A percentile compares a stretch with the other conserved stretches of the same genome.
Conservation (phyloP, 2,888 invertebrate species). For the Spodoptera littoralis region DNA sequence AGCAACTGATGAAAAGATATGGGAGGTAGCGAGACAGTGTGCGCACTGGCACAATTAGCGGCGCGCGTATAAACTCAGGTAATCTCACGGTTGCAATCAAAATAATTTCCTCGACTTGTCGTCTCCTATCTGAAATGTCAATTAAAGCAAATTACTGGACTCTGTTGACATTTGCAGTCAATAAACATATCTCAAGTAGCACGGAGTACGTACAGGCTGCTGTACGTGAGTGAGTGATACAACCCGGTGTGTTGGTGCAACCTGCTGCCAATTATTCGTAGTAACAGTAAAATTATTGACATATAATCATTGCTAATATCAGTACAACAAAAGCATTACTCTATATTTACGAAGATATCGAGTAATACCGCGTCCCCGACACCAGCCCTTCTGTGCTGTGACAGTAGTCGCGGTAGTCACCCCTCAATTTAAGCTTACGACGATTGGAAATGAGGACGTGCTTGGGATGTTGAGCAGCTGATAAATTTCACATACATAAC, state of each 20-base stretch:
- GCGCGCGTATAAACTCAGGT: conserved; percentile 34
- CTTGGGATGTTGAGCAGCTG: conserved; percentile 32
- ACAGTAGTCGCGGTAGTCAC: conserved; percentile 9
- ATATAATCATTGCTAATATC: too few relatives aligned
- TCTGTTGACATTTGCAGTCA: conserved; percentile 47
- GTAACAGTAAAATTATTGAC: too few relatives aligned
- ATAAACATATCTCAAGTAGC: conserved; percentile 41
- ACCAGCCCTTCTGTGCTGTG: too few relatives aligned
- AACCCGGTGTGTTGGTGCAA: not conserved
- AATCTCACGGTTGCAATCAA: conserved; percentile 36
- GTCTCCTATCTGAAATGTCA: conserved; percentile 51
- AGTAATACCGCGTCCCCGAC: too few relatives aligned
- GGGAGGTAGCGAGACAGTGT: not conserved
- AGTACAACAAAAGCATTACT: too few relatives aligned
- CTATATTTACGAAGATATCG: too few relatives aligned
- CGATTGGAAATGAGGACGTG: conserved; percentile 34
- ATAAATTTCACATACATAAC: conserved; percentile 23
- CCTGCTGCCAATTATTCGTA: too few relatives aligned
- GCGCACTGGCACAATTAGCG: conserved; percentile 30
- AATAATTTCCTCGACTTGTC: conserved; percentile 34
- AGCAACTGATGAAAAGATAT: too few relatives aligned
- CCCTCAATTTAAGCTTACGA: conserved; percentile 24
- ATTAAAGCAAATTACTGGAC: conserved; percentile 48
- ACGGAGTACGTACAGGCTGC: conserved; percentile 3
- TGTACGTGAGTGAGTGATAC: conserved; percentile 2